Evolutionary conservation across 2,888 invertebrate genomes (phyloP), one percentile per base, ranked within the genome.

Genomic region (Lutraria lutraria): DNA sequence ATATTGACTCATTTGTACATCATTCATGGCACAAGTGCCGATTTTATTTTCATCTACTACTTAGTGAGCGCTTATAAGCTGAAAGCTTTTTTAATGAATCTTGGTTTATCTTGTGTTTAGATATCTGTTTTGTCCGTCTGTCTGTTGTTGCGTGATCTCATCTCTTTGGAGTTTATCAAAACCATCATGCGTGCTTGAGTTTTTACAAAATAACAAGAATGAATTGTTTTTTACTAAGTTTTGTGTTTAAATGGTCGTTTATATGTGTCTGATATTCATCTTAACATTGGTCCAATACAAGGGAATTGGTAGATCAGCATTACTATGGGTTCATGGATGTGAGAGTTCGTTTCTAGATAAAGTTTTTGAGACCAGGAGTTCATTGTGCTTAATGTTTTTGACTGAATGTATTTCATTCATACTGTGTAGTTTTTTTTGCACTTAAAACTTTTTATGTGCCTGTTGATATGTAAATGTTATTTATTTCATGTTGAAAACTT

Each of bases 401-500:
- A 31, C 31, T 29, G 29, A 34, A 10, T 34, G 76, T 76, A 76
- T 25, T 34, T 76, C 76, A 34, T 76, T 76, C 31, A 76, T 25
- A 76, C 76, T 4, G 15, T 76, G 76, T 76, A 76, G 34, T 31
- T 21, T 25, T 56, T 68, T 63, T 86, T 86, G 87, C 79, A 79
- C 87, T 79, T 87, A 25, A 43, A 87, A 83, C 16, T 76, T 43
- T 87, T 76, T 83, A 81, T 83, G 56, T 72, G 82, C 76, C 76
- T 82, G 87, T 87, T 81, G 76, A 85, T 83, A 88, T 83, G 90
- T 90, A 82, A 85, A 84, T 79, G 89, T 91, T 91, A 91, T 91
- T 91, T 91, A 91, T 91, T 89, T 91, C 86, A 91, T 88, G 91
- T 91, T 91, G 86, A 91, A 68, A 88, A 90, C 88, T 89, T 87